Evolutionary conservation across 2,888 invertebrate genomes (phyloP), one percentile per base, ranked within the genome.

Genomic region (Scaptomyza flava): DNA sequence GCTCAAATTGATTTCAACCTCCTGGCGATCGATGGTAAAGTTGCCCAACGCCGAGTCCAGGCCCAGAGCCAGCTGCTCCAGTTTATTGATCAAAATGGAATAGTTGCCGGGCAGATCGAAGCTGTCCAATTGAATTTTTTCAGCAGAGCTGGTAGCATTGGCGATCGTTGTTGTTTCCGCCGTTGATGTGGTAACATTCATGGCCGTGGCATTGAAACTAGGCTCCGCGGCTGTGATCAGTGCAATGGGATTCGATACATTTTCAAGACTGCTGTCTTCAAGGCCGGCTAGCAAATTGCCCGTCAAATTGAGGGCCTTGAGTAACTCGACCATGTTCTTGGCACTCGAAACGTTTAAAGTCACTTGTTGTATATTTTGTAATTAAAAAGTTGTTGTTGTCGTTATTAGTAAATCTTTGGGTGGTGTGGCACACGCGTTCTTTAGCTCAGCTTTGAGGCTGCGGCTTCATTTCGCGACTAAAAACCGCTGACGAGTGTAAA

Each of bases 1-100:
- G 31, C 78, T 82, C 31, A 81, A 62, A 42, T 87, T 79, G 41
- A 91, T 80, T 50, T 91, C 91, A n/a, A 91, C 68, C 46, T 89
- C 90, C 64, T 89, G 87, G 31, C 86, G 90, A 64, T 90, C 90
- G 61, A 90, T 77, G 31, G 91, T 81, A 17, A 91, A 75, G 64
- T 90, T 91, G 33, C 82, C 87, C 52, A 91, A 57, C 2, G 90
- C 90, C 9, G 90, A 82, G 54, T 91, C 91, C 57, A 91, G 61
- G 23, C 91, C 90, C 56, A 90, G 67, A 0, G 92, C 91, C 54
- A 92, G 63, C 42, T 91, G 89, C 65, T 92, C 91, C 46, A 92
- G 76, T 72, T 91, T 91, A 45, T 89, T 91, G 38, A 92, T 87
- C n/a, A 92, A 68, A 65, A 90, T 67, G 14, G 90, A 91, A 69